These are phyloP conservation scores for Actinernus sp. DNA, from an alignment of 92 coral and sea anemone species.

Conservation along the genomic window DNA sequence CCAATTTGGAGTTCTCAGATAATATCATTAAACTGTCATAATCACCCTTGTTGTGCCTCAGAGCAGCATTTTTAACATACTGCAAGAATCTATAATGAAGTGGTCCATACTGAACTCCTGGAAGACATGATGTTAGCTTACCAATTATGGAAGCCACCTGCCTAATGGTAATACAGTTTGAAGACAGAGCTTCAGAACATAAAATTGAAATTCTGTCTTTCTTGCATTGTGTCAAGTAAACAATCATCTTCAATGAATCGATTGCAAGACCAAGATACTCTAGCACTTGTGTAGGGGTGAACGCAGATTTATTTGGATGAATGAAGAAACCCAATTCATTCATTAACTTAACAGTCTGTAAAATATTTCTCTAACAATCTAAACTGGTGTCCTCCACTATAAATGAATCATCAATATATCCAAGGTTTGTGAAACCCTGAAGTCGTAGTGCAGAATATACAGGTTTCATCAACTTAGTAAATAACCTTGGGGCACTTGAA, in stretches of 20 bases:
- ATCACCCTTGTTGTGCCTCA: slow-evolving; percentile 18
- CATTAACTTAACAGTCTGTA: slow-evolving; percentile 3
- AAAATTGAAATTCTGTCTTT: neutral
- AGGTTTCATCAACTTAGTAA: slow-evolving; percentile 54
- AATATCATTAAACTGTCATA: slow-evolving; percentile 21
- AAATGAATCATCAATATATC: too few relatives aligned
- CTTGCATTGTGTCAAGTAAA: slow-evolving; percentile 14
- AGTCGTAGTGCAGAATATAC: slow-evolving; percentile 32
- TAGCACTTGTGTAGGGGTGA: slow-evolving; percentile 22
- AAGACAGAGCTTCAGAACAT: neutral
- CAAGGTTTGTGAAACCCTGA: slow-evolving; percentile 3
- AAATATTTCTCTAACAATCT: slow-evolving; percentile 11
- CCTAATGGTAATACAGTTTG: neutral
- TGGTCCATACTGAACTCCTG: slow-evolving; percentile 32
- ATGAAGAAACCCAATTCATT: slow-evolving; percentile 22
- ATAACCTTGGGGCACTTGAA: slow-evolving; percentile 38
- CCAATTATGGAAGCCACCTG: slow-evolving; percentile 11
- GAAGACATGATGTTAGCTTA: slow-evolving; percentile 12
- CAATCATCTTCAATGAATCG: slow-evolving; percentile 37
- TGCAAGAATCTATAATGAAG: slow-evolving; percentile 20
- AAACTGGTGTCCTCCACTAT: too few relatives aligned
- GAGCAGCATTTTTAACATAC: slow-evolving; percentile 34
- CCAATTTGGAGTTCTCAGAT: slow-evolving; percentile 1
- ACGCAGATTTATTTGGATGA: slow-evolving; percentile 27
- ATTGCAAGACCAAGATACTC: slow-evolving; percentile 21